phyloP scores from a whole-genome alignment of 2,888 invertebrate genomes.

The Chelonus formosanus region DNA sequence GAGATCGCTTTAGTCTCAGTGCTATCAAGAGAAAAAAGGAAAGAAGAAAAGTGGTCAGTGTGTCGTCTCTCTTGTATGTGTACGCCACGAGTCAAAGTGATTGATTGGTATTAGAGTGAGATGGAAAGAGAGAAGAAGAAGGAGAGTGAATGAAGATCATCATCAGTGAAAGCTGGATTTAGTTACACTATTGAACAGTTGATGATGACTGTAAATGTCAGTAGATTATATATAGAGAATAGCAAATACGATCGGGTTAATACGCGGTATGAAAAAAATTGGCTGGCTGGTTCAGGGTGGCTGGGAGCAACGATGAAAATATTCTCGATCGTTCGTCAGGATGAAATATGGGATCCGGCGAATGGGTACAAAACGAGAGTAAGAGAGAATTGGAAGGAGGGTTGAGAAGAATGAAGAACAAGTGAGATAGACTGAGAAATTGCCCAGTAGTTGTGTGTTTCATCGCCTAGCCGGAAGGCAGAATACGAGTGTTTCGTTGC shows the following conservation, averaged over 20 bases:
- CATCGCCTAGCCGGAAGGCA: constrained; percentile 35
- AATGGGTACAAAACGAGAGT: constrained; percentile 21
- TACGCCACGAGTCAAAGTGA: constrained; percentile 24
- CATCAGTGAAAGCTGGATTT: constrained; percentile 2
- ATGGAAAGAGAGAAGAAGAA: constrained; percentile 11
- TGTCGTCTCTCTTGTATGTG: constrained; percentile 8
- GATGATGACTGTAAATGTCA: constrained; percentile 28
- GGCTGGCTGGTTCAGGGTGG: constrained; percentile 35
- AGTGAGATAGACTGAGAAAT: constrained; percentile 37
- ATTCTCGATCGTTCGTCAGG: constrained; percentile 62
- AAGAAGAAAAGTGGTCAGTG: constrained; percentile 14
- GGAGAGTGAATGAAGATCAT: background rate
- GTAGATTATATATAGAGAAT: constrained; percentile 16
- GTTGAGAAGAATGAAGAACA: constrained; percentile 22
- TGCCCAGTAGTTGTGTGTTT: constrained; percentile 30
- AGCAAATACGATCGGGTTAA: constrained; percentile 39
- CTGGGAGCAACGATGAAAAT: constrained; percentile 57
- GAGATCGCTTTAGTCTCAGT: constrained; percentile 8
- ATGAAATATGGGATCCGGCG: constrained; percentile 47
- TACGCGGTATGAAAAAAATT: constrained; percentile 39
- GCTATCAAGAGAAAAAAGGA: constrained; percentile 2
- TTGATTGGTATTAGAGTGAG: constrained; percentile 14
- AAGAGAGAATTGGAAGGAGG: constrained; percentile 28
- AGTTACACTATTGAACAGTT: background rate
- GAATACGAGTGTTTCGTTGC: constrained; percentile 29